Evolutionary conservation across 2,888 invertebrate genomes (phyloP).

Genomic region (Epinotia demarniana): DNA sequence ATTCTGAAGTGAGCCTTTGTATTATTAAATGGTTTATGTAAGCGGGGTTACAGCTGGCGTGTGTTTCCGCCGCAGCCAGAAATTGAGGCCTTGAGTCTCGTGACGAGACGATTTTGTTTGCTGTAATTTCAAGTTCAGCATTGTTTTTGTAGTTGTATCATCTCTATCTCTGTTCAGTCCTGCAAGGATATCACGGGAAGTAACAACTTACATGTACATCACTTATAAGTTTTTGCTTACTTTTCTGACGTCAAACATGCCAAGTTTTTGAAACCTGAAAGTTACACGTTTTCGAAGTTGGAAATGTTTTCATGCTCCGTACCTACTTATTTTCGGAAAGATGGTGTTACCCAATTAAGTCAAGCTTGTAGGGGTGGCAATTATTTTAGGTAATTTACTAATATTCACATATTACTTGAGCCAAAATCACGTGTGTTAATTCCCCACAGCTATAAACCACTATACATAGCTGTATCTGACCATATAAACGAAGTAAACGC

Average conservation of each 20-base stretch:
- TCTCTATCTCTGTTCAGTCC: background rate
- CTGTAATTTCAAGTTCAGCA: slow-evolving; percentile 34
- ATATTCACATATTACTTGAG: background rate
- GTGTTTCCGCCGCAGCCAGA: slow-evolving; percentile 30
- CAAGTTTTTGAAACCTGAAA: no score
- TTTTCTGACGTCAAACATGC: no score
- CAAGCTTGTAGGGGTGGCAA: no score
- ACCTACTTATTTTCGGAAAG: no score
- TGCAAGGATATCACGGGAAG: background rate
- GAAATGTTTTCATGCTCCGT: no score
- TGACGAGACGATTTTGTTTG: slow-evolving; percentile 27
- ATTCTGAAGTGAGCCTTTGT: slow-evolving; percentile 2
- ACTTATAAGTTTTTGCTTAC: background rate
- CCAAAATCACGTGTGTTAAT: slow-evolving; percentile 27
- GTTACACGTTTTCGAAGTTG: no score
- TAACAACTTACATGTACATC: background rate
- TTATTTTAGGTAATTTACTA: no score
- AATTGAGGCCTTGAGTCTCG: slow-evolving; percentile 39
- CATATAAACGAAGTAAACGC: slow-evolving; percentile 71
- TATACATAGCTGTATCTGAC: slow-evolving; percentile 46
- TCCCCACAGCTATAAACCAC: slow-evolving; percentile 21
- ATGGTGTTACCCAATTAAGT: no score
- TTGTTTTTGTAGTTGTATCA: slow-evolving; percentile 6
- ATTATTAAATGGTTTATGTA: slow-evolving; percentile 17
- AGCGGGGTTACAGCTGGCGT: slow-evolving; percentile 29